A percentile compares a stretch with the other conserved stretches of the same genome.
These are phyloP conservation scores for Himantopus leucocephalus DNA, from an alignment of 2,113 vertebrate species.

Conservation along the genomic window DNA sequence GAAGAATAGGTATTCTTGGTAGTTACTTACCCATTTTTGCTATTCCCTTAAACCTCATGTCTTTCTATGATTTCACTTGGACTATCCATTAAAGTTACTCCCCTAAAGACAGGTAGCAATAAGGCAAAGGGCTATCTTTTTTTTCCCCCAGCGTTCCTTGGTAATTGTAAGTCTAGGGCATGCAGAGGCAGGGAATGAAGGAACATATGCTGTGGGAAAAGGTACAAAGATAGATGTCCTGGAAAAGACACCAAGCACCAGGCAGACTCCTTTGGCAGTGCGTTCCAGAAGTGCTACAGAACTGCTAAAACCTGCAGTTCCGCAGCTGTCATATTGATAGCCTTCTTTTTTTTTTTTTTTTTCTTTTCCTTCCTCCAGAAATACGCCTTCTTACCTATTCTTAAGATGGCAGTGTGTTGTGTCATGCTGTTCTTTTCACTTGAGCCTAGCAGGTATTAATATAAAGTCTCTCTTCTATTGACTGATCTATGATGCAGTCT, in stretches of 20 bases:
- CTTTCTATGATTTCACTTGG: background rate
- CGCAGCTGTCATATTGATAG: background rate
- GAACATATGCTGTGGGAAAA: background rate
- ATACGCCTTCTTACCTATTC: background rate
- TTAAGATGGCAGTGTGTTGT: background rate
- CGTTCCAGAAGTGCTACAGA: background rate
- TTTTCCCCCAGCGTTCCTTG: background rate
- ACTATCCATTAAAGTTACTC: background rate
- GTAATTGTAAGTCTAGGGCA: background rate
- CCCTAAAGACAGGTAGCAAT: background rate
- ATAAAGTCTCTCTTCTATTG: background rate
- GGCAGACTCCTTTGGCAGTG: background rate
- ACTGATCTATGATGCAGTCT: background rate
- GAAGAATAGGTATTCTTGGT: background rate
- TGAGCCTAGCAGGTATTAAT: background rate
- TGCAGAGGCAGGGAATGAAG: background rate
- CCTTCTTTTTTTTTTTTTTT: background rate
- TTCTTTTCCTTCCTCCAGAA: background rate
- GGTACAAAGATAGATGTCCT: background rate
- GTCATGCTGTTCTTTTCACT: background rate
- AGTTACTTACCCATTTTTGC: background rate
- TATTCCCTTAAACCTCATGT: background rate
- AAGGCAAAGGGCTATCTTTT: background rate
- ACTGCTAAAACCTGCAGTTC: background rate
- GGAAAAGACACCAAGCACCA: background rate